Conservation (phyloP, 2,888 invertebrate species). For the Trissoscelio sp. region DNA sequence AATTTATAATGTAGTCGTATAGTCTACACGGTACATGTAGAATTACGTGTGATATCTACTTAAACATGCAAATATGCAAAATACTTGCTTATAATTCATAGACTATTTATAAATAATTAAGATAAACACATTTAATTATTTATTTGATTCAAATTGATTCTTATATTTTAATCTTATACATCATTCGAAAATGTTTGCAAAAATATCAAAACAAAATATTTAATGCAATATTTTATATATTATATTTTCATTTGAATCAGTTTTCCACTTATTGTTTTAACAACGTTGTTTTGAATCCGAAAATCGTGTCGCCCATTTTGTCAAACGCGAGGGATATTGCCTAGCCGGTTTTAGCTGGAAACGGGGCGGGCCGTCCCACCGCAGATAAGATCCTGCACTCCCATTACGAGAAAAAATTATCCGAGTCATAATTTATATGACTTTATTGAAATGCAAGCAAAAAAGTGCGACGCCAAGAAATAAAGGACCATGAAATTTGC, state of each 20-base stretch:
- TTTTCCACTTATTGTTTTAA: slow-evolving; percentile 22
- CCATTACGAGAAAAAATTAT: slow-evolving; percentile 44
- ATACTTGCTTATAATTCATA: no score
- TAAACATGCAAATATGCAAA: no score
- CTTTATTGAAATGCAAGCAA: slow-evolving; percentile 59
- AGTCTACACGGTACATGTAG: no score
- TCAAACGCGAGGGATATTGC: slow-evolving; percentile 27
- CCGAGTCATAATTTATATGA: slow-evolving; percentile 61
- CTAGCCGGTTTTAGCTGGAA: slow-evolving; percentile 47
- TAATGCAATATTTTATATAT: no score
- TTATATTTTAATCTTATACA: no score
- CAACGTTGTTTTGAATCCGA: slow-evolving; percentile 40
- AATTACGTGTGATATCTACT: no score
- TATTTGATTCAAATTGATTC: no score
- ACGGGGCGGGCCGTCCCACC: slow-evolving; percentile 46
- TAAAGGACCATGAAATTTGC: slow-evolving; percentile 45
- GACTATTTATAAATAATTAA: no score
- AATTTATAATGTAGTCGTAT: no score
- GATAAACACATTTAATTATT: no score
- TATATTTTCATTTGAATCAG: slow-evolving; percentile 13
- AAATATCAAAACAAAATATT: no score
- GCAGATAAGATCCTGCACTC: slow-evolving; percentile 58
- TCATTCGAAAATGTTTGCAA: no score
- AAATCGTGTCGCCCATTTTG: slow-evolving; percentile 37
- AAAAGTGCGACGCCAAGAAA: slow-evolving; percentile 42